Conservation (phyloP, 2,888 invertebrate genomes). For the Uropetala carovei region DNA sequence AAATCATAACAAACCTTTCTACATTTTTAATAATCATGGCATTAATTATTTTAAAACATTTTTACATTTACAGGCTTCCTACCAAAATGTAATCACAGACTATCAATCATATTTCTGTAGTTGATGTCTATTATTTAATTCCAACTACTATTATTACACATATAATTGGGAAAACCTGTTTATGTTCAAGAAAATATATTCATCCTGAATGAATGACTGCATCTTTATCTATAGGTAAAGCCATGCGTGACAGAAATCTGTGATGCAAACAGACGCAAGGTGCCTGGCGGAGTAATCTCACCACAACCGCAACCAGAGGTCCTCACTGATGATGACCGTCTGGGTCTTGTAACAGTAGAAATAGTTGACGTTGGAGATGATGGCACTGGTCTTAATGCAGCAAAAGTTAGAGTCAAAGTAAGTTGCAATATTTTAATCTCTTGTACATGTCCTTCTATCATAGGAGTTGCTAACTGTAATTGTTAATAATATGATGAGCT, state of each 20-base stretch:
- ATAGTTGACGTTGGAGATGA: constrained; percentile 73
- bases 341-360: constrained; percentile 74
- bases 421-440: constrained; percentile 23
- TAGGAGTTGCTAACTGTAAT: too few species aligned
- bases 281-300: constrained; percentile 68
- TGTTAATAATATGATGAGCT: too few species aligned
- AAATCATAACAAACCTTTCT: too few species aligned
- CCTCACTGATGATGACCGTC: constrained; percentile 72
- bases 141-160: background rate
- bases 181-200: too few species aligned
- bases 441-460: background rate
- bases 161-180: too few species aligned
- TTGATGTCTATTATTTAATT: too few species aligned
- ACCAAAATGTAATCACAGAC: too few species aligned
- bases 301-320: constrained; percentile 71
- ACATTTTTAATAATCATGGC: too few species aligned
- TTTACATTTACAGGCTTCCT: too few species aligned
- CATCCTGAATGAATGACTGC: too few species aligned
- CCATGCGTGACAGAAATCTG: background rate
- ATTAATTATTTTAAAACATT: too few species aligned
- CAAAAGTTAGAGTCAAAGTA: constrained; percentile 74
- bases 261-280: constrained; percentile 14
- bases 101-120: too few species aligned
- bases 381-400: constrained; percentile 67
- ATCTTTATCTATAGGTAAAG: background rate